phyloP scores from a whole-genome alignment of 92 coral and sea anemone genomes.

The Phenganax stokvisi region DNA sequence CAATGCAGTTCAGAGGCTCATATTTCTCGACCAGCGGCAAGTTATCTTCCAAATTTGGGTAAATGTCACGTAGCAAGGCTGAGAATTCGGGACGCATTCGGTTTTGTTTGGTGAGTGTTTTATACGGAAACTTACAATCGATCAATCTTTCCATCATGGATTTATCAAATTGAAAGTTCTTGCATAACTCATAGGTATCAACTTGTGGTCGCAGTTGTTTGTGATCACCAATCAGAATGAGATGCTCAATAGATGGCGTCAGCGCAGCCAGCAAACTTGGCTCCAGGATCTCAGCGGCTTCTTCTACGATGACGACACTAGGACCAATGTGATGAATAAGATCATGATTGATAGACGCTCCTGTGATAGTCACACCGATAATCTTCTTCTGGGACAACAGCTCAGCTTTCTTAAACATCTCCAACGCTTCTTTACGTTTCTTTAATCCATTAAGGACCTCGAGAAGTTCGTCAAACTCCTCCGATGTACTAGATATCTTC shows the following conservation, averaged over 20 bases:
- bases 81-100: constrained; percentile 46
- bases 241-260: constrained; percentile 21
- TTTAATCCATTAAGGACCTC: neutral
- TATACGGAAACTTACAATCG: constrained; percentile 20
- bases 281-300: constrained; percentile 36
- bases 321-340: constrained; percentile 40
- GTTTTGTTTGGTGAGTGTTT: constrained; percentile 35
- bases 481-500: constrained; percentile 12
- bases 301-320: constrained; percentile 37
- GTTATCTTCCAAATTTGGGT: constrained; percentile 36
- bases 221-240: constrained; percentile 29
- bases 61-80: constrained; percentile 37
- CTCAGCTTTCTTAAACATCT: constrained; percentile 9
- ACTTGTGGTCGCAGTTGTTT: constrained; percentile 41
- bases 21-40: neutral
- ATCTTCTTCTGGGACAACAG: constrained; percentile 32
- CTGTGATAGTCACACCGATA: constrained; percentile 43
- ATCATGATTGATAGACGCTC: constrained; percentile 42
- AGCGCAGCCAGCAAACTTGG: constrained; percentile 35
- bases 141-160: constrained; percentile 42
- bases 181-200: constrained; percentile 36
- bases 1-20: constrained; percentile 28
- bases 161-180: constrained; percentile 16
- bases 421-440: constrained; percentile 20
- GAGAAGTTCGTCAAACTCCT: constrained; percentile 20